These are phyloP conservation scores for Zalophus californianus DNA, from an alignment of 2,797 vertebrate species.

Conservation along the genomic window DNA sequence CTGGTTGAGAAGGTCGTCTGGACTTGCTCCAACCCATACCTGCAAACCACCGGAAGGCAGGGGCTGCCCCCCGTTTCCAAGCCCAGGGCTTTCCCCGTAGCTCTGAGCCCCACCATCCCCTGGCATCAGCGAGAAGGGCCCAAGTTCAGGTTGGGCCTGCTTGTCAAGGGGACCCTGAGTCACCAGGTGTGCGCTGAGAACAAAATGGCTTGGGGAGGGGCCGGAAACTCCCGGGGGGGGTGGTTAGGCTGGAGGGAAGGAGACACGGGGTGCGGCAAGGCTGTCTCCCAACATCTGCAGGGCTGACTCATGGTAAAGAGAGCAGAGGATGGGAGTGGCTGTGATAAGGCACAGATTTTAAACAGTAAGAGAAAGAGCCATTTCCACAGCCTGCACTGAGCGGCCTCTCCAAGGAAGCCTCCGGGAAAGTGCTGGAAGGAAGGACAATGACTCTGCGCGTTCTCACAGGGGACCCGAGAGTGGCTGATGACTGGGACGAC, in stretches of 20 bases:
- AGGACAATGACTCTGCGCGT: fast-evolving
- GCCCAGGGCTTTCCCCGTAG: background rate
- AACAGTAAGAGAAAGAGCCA: background rate
- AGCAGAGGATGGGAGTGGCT: background rate
- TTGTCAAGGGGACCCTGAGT: background rate
- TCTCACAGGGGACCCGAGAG: fast-evolving
- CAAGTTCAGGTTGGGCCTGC: background rate
- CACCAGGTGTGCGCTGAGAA: background rate
- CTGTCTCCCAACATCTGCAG: background rate
- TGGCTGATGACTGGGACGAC: fast-evolving
- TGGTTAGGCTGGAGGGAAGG: background rate
- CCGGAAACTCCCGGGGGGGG: background rate
- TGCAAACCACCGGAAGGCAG: fast-evolving
- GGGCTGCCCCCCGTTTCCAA: fast-evolving
- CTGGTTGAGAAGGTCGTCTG: no score
- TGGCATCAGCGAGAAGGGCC: fast-evolving
- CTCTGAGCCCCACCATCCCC: fast-evolving
- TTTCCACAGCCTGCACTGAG: fast-evolving
- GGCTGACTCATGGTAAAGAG: background rate
- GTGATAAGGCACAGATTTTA: background rate
- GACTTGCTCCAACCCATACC: background rate
- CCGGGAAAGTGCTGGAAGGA: background rate
- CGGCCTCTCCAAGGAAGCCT: background rate
- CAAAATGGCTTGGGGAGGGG: background rate
- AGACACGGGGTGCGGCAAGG: fast-evolving